Evolutionary conservation across 2,888 invertebrate species (phyloP).

Genomic region (Drosophila kambysellisi): DNA sequence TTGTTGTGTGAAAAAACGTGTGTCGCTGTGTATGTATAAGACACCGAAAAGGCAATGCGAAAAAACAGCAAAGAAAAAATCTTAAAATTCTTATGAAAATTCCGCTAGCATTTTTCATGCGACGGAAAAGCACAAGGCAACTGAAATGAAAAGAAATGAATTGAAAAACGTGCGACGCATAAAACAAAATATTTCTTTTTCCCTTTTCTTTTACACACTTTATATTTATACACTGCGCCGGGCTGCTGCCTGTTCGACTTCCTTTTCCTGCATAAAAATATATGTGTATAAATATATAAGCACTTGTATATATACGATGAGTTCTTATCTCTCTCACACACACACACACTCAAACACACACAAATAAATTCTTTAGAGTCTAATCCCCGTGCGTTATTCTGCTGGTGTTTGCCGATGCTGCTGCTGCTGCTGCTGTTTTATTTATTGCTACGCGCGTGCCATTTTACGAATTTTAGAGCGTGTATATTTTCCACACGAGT

Average conservation of each 20-base stretch:
- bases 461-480: slow-evolving; percentile 49
- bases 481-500: slow-evolving; percentile 25
- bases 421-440: slow-evolving; percentile 44
- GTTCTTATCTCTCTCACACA: slow-evolving; percentile 51
- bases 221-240: slow-evolving; percentile 51
- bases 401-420: slow-evolving; percentile 20
- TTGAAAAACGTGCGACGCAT: slow-evolving; percentile 12
- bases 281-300: slow-evolving; percentile 5
- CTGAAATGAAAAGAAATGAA: slow-evolving; percentile 15
- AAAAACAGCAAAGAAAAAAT: slow-evolving; percentile 37
- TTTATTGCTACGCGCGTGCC: slow-evolving; percentile 74
- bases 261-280: slow-evolving; percentile 56
- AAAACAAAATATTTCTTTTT: slow-evolving; percentile 19
- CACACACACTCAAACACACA: slow-evolving; percentile 13
- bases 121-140: slow-evolving; percentile 26
- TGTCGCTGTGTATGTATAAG: slow-evolving; percentile 77
- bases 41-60: slow-evolving; percentile 66
- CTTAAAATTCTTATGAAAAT: slow-evolving; percentile 57
- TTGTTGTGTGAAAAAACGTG: slow-evolving; percentile 73
- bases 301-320: slow-evolving; percentile 9
- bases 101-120: slow-evolving; percentile 53
- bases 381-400: slow-evolving; percentile 28
- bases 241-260: slow-evolving; percentile 37
- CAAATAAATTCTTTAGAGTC: slow-evolving; percentile 33
- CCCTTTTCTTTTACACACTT: slow-evolving; percentile 15